Evolutionary conservation across 2,888 invertebrate genomes (phyloP).

Genomic region (Eustalomyia histrio): DNA sequence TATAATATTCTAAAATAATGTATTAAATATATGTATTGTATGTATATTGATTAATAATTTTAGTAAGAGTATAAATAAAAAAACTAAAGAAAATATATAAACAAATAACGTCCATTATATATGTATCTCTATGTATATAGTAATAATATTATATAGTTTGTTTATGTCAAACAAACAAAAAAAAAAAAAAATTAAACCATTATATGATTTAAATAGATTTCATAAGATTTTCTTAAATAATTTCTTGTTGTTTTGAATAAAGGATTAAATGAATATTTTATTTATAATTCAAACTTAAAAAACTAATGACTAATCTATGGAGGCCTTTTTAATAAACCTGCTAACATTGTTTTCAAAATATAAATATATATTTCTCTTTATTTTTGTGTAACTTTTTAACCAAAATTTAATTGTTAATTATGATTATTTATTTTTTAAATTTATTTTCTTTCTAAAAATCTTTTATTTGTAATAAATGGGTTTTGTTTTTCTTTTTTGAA

Average conservation of each 20-base stretch:
- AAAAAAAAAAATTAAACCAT: slow-evolving; percentile 53
- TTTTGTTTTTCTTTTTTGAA: slow-evolving; percentile 36
- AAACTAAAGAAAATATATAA: slow-evolving; percentile 25
- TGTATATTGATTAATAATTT: neutral
- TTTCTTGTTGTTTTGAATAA: slow-evolving; percentile 22
- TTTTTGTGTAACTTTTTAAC: slow-evolving; percentile 37
- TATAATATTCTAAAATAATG: neutral
- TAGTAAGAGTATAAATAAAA: slow-evolving; percentile 38
- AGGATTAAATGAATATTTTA: slow-evolving; percentile 8
- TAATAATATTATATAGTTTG: slow-evolving; percentile 38
- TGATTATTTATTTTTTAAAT: slow-evolving; percentile 35
- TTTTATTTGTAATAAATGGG: slow-evolving; percentile 31
- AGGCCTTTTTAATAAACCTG: slow-evolving; percentile 61
- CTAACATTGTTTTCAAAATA: slow-evolving; percentile 55
- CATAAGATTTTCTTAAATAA: slow-evolving; percentile 48
- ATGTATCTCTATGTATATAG: slow-evolving; percentile 21
- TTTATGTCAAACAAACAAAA: slow-evolving; percentile 19
- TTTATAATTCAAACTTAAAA: slow-evolving; percentile 45
- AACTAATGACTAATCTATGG: slow-evolving; percentile 64
- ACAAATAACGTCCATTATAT: slow-evolving; percentile 39
- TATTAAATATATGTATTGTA: neutral
- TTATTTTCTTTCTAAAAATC: slow-evolving; percentile 37
- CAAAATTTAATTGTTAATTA: slow-evolving; percentile 49
- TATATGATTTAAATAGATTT: slow-evolving; percentile 56
- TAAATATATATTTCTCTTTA: slow-evolving; percentile 22